Evolutionary conservation across 2,113 vertebrate species (phyloP), one percentile per base, ranked within the genome.

Genomic region (Clarias macrocephalus): DNA sequence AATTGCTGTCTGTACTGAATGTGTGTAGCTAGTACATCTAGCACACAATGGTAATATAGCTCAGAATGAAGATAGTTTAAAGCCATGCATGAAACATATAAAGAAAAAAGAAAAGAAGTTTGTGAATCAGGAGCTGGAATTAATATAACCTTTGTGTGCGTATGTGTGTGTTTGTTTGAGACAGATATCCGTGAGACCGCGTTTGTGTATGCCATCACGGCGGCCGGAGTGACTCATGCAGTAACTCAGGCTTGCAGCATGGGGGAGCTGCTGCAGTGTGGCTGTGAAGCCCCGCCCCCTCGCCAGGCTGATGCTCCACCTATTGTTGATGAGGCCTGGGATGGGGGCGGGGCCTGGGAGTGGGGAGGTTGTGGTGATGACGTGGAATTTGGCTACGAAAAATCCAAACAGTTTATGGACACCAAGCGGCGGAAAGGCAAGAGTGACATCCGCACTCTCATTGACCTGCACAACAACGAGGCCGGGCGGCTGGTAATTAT

Each of bases 181-280:
- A 82, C 93, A 99, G 97, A 99, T 91, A 98, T 99, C 90, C 96
- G 97, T 68, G 98, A 99, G 94, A 99, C 98, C 0, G 98, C 98
- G 6, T 99, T 99, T 0, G 97, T 99, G 86, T 99, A 99, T 0
- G 98, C 98, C 66, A 97, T 99, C 80, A 99, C 97, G 0, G 97
- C 98, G 0, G 98, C 98, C 0, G 98, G 98, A 0, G 97, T 98
- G 90, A 97, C 97, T 86, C 98, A 99, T 0, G 95, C 97, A 0
- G 97, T 99, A 93, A 99, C 98, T 0, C 98, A 99, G 92, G 98
- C 98, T 91, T 99, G 98, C 94, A 99, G 98, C 88, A 98, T 98
- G 97, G 98, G 98, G 0, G 97, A 99, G 90, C 95, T 99, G 85
- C 92, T 98, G 93, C 98, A 97, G 94, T 99, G 98, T 0, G 97